These are phyloP conservation scores for Corythornis cristatus DNA, from an alignment of 2,113 vertebrate genomes.

Conservation along the genomic window DNA sequence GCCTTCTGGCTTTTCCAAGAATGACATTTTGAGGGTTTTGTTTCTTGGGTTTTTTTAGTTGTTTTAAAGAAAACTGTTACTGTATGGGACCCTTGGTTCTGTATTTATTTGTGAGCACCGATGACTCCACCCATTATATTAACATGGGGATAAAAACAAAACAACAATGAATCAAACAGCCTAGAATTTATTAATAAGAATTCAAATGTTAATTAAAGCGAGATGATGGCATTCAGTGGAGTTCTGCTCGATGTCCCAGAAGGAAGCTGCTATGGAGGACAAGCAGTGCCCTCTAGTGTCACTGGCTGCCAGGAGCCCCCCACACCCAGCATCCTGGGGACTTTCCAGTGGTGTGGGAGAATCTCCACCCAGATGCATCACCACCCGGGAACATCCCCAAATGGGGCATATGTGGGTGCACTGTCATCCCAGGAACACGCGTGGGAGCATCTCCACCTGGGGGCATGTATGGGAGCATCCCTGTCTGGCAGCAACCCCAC, in stretches of 20 bases:
- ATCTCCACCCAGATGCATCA: background rate
- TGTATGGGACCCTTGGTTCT: conserved; percentile 55
- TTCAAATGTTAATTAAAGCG: conserved; percentile 77
- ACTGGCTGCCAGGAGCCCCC: conserved; percentile 75
- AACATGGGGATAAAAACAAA: conserved; percentile 58
- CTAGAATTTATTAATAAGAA: conserved; percentile 53
- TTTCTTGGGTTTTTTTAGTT: background rate
- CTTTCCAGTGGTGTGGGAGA: background rate
- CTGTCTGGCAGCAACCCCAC: background rate
- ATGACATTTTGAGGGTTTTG: conserved; percentile 61
- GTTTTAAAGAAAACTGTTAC: conserved; percentile 1
- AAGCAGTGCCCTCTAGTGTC: conserved; percentile 99
- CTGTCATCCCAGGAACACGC: too few relatives aligned
- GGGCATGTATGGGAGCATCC: background rate
- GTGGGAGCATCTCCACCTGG: too few relatives aligned
- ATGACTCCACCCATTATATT: conserved; percentile 69
- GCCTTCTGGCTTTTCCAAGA: conserved; percentile 78
- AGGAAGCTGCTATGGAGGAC: conserved; percentile 85
- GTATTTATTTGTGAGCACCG: conserved; percentile 67
- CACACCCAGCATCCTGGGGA: background rate
- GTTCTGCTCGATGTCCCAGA: conserved; percentile 69
- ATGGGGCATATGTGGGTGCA: too few relatives aligned
- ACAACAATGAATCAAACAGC: conserved; percentile 45
- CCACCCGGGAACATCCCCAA: background rate
- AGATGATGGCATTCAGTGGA: conserved; percentile 80